Conservation (phyloP, 2,113 vertebrate species). For the Lanius ludovicianus region DNA sequence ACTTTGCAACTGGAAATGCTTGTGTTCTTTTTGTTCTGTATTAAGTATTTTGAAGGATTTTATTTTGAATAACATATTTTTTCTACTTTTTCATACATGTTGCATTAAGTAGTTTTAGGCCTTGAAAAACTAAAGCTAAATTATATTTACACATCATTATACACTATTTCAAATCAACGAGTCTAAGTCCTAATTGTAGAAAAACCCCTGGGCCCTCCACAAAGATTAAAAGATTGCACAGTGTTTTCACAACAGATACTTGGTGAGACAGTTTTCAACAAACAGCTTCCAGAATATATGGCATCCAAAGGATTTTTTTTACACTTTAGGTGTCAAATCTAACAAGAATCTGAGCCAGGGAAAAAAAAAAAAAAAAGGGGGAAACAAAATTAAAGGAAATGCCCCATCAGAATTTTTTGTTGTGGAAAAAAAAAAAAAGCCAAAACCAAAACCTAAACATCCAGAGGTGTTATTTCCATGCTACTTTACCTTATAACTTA, state of each 20-base stretch:
- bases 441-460: neutral
- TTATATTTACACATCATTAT: neutral
- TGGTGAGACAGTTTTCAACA: neutral
- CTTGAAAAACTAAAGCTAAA: neutral
- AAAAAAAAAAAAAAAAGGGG: neutral
- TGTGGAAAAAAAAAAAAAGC: neutral
- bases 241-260: constrained; percentile 34
- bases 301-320: neutral
- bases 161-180: neutral
- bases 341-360: neutral
- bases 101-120: neutral
- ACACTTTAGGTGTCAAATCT: neutral
- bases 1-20: constrained; percentile 16
- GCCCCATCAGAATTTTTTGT: neutral
- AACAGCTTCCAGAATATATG: neutral
- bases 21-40: neutral
- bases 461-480: neutral
- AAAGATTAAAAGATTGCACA: neutral
- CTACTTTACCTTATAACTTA: neutral
- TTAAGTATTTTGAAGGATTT: neutral
- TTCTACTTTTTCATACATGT: neutral
- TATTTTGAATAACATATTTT: neutral
- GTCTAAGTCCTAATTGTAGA: neutral
- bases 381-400: neutral
- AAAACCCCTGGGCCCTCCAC: neutral